phyloP scores from a whole-genome alignment of 2,797 vertebrate genomes.

The Sebastes cheni region DNA sequence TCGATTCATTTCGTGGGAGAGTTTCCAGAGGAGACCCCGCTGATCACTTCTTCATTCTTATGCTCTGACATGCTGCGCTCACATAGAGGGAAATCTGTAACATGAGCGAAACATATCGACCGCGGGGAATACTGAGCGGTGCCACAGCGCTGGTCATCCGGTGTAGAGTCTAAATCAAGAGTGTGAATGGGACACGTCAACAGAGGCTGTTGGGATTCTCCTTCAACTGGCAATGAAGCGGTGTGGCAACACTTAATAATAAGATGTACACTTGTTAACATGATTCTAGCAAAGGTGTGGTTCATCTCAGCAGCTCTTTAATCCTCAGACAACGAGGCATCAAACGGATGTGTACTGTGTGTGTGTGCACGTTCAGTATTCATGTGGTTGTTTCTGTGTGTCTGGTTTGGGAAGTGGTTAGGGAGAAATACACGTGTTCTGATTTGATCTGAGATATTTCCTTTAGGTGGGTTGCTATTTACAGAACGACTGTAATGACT shows the following conservation, averaged over 20 bases:
- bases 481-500: slow-evolving; percentile 76
- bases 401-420: slow-evolving; percentile 74
- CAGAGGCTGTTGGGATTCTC: slow-evolving; percentile 8
- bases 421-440: slow-evolving; percentile 63
- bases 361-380: not conserved
- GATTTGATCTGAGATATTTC: slow-evolving; percentile 79
- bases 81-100: slow-evolving; percentile 30
- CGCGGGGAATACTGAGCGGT: slow-evolving; percentile 25
- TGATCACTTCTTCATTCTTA: slow-evolving; percentile 63
- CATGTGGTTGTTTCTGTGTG: not conserved
- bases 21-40: slow-evolving; percentile 52
- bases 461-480: slow-evolving; percentile 78
- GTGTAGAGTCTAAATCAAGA: slow-evolving; percentile 42
- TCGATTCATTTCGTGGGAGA: slow-evolving; percentile 52
- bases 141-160: slow-evolving; percentile 8
- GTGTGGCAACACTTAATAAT: slow-evolving; percentile 1
- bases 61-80: slow-evolving; percentile 44
- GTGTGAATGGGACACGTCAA: slow-evolving; percentile 26
- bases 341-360: not conserved
- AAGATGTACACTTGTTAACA: slow-evolving; percentile 5
- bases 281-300: slow-evolving; percentile 13
- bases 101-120: slow-evolving; percentile 36
- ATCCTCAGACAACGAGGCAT: slow-evolving; percentile 52
- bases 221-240: slow-evolving; percentile 19
- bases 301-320: slow-evolving; percentile 45